Conservation (phyloP, 1,140 invertebrate genomes). For the Rhagoletis zephyria region DNA sequence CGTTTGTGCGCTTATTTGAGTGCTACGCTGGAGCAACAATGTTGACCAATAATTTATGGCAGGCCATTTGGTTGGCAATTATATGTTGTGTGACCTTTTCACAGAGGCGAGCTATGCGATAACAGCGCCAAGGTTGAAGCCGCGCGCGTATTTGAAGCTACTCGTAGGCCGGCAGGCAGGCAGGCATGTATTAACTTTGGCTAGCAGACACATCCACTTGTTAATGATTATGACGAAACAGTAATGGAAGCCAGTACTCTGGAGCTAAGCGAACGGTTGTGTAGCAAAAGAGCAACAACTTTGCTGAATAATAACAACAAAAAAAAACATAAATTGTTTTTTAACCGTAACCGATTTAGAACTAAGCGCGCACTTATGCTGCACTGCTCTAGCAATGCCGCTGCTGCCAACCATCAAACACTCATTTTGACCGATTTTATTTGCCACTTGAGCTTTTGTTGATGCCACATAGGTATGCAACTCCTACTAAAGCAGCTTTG, state of each 20-base stretch:
- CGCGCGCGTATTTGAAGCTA: neutral
- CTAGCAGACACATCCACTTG: neutral
- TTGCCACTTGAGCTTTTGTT: slow-evolving; percentile 49
- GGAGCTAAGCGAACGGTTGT: neutral
- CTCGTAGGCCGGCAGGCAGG: neutral
- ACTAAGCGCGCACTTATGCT: neutral
- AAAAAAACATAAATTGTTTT: neutral
- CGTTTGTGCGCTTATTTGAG: neutral
- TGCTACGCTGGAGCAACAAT: slow-evolving; percentile 14
- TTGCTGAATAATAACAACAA: neutral
- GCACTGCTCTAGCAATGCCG: neutral
- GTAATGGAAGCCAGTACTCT: neutral
- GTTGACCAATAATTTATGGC: slow-evolving; percentile 52
- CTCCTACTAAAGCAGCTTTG: neutral
- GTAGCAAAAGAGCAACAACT: neutral
- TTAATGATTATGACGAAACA: slow-evolving; percentile 1
- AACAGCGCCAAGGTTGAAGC: neutral
- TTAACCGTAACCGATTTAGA: neutral
- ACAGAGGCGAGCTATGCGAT: neutral
- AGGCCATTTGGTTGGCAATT: slow-evolving; percentile 43
- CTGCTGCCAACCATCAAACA: neutral
- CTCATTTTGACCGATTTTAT: slow-evolving; percentile 45
- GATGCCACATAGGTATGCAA: slow-evolving; percentile 17
- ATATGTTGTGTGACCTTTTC: slow-evolving; percentile 36
- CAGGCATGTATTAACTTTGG: neutral